These are phyloP conservation scores for Prolemur simus DNA, from an alignment of 2,113 vertebrate genomes.

Conservation along the genomic window DNA sequence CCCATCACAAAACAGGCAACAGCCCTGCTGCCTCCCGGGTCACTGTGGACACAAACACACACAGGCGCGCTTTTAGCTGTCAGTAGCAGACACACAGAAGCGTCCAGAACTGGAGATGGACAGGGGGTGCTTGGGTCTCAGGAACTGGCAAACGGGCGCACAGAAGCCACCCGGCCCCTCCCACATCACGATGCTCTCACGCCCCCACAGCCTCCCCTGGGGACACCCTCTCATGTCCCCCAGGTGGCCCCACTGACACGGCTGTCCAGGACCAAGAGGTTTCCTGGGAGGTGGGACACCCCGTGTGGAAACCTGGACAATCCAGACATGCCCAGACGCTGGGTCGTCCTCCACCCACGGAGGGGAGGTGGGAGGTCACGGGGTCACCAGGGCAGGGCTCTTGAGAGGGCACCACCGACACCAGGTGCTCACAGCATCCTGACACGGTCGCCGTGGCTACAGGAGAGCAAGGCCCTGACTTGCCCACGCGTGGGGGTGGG, in stretches of 20 bases:
- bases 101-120: not conserved
- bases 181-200: not conserved
- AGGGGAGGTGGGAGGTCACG: not conserved
- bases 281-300: not conserved
- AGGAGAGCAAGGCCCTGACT: not conserved
- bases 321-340: not conserved
- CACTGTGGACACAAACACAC: not conserved
- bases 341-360: not conserved
- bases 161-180: not conserved
- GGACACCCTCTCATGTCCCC: fast-evolving
- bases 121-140: not conserved
- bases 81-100: not conserved
- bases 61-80: not conserved
- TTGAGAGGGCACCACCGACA: not conserved
- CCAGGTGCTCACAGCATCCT: not conserved
- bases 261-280: not conserved
- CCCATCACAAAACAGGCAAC: no score
- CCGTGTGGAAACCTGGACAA: not conserved
- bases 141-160: not conserved
- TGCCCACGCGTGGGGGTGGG: not conserved
- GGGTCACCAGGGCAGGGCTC: not conserved
- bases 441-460: not conserved
- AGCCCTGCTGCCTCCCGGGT: not conserved
- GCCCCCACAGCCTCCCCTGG: not conserved
- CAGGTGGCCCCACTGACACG: not conserved